These are phyloP conservation scores for Buceros bicornis DNA, from an alignment of 2,797 vertebrate genomes.

Conservation along the genomic window DNA sequence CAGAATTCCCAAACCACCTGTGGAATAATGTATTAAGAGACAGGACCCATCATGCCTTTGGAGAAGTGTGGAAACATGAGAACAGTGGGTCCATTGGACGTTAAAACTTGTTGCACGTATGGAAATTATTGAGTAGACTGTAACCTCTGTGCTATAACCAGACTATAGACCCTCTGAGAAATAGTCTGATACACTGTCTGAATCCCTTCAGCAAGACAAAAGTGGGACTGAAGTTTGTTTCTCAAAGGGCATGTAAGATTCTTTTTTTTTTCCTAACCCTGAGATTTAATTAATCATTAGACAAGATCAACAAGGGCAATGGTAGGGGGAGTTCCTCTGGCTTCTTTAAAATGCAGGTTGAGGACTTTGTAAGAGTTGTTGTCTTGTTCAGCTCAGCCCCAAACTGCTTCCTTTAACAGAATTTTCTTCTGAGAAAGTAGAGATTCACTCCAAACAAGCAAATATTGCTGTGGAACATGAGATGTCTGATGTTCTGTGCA, in stretches of 20 bases:
- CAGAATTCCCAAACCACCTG: not conserved
- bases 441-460: not conserved
- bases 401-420: not conserved
- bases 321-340: not conserved
- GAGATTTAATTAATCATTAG: not conserved
- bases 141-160: not conserved
- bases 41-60: not conserved
- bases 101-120: not conserved
- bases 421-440: not conserved
- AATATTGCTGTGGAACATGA: not conserved
- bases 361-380: not conserved
- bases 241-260: not conserved
- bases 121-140: not conserved
- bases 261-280: not conserved
- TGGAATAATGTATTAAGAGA: not conserved
- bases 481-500: not conserved
- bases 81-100: not conserved
- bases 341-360: not conserved
- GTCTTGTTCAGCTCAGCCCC: not conserved
- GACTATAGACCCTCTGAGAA: not conserved
- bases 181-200: not conserved
- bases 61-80: not conserved
- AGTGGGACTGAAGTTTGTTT: not conserved
- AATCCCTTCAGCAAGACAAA: not conserved
- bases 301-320: not conserved